Base-by-base conservation (phyloP, 1,140 invertebrate genomes). In the Cydia pomonella region DNA sequence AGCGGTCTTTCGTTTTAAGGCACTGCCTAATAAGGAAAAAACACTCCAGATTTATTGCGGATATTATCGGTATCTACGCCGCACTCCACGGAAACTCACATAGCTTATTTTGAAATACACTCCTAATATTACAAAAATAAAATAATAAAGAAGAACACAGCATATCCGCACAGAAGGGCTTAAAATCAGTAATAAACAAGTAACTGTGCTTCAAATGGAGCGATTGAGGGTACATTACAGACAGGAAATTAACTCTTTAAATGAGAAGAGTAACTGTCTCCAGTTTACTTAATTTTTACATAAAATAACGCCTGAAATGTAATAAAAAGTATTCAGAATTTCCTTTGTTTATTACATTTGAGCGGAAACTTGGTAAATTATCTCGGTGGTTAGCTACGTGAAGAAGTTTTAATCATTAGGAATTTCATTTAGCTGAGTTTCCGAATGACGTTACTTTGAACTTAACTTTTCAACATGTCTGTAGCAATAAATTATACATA, bases 381-480 rank as follows among this genome's bases (percentile, higher is more conserved):
- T 69, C 64, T 69, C 29, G 33, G 64, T 69, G 64, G 64, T 69
- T 69, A 69, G 64, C 64, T 69, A 38, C 64, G 64, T 69, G n/a
- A 41, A 69, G 64, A 69, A 69, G 64, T 69, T 69, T 4, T 41
- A 41, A 69, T 69, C n/a, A 41, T 69, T 69, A 29, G 59, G 76
- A 81, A 77, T 83, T 80, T 80, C 73, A 80, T 82, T 83, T 78
- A 80, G 80, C 64, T 59, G 74, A 77, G 79, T 59, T 78, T 78
- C 75, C 74, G 73, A 77, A 76, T 71, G 76, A 79, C 66, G 79
- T 72, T 83, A 82, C 76, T 83, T 79, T 73, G 77, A 74, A 76
- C 71, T 38, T n/a, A 82, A 85, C 76, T 81, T 82, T 78, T 79
- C 50, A 72, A 79, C 77, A 80, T 82, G 77, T 82, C 75, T 73